Conservation (phyloP, 2,113 vertebrate genomes). For the Nanorana parkeri region DNA sequence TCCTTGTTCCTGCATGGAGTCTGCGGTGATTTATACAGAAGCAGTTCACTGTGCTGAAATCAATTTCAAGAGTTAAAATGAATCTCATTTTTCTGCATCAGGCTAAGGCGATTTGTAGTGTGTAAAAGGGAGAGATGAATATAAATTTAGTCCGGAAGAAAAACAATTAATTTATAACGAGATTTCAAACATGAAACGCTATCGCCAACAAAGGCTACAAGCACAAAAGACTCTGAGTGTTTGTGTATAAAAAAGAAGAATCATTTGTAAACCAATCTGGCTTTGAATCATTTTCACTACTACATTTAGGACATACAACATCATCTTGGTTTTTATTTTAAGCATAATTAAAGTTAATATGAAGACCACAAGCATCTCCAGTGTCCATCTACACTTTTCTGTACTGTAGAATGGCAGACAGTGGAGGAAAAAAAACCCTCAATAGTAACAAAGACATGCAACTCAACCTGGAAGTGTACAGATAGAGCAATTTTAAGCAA, state of each 20-base stretch:
- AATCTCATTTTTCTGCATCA: constrained; percentile 52
- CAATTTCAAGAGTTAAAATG: constrained; percentile 52
- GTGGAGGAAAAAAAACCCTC: no score
- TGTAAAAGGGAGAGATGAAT: constrained; percentile 42
- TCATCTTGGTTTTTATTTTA: constrained; percentile 1
- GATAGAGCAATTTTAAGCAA: no score
- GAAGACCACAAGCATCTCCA: not conserved
- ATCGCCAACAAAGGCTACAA: constrained; percentile 7
- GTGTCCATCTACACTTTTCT: not conserved
- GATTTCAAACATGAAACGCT: constrained; percentile 1
- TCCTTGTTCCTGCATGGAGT: not conserved
- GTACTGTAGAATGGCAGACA: not conserved
- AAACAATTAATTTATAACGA: constrained; percentile 46
- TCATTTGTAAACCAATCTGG: constrained; percentile 27
- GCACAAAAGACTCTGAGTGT: constrained; percentile 8
- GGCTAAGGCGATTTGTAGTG: constrained; percentile 28
- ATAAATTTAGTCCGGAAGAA: constrained; percentile 27
- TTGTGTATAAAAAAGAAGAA: not conserved
- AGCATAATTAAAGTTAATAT: not conserved
- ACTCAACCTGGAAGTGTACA: no score
- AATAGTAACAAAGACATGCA: no score
- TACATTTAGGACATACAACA: not conserved
- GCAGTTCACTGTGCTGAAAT: constrained; percentile 32
- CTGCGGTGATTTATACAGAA: constrained; percentile 40
- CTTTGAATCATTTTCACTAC: constrained; percentile 11